Evolutionary conservation across 1,140 invertebrate species (phyloP).

Genomic region (Plutomurus gul): DNA sequence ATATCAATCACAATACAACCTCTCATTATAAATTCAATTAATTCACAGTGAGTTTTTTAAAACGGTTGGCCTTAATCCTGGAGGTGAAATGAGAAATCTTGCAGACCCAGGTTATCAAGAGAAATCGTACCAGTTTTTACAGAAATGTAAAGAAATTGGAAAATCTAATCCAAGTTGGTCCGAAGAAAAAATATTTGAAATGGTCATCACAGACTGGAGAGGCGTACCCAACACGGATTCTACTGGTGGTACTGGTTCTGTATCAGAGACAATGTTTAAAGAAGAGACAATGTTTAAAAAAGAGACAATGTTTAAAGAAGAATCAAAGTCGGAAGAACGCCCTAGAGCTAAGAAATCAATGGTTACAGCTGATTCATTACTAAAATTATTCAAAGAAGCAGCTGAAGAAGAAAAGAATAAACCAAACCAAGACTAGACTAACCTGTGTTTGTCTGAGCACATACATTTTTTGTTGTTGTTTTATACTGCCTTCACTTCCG

Average conservation of each 20-base stretch:
- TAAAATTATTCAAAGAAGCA: constrained; percentile 42
- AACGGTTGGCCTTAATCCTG: constrained; percentile 49
- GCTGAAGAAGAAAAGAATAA: constrained; percentile 7
- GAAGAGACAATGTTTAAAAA: neutral
- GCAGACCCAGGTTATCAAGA: constrained; percentile 19
- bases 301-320: neutral
- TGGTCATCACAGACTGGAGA: neutral
- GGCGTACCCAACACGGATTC: neutral
- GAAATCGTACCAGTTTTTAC: constrained; percentile 39
- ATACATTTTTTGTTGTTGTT: too few species aligned
- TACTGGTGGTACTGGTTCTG: neutral
- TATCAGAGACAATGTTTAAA: too few species aligned
- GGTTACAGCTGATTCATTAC: constrained; percentile 34
- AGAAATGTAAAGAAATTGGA: constrained; percentile 44
- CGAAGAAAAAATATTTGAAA: constrained; percentile 39
- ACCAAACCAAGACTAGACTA: neutral
- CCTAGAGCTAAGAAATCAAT: neutral
- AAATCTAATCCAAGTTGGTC: constrained; percentile 37
- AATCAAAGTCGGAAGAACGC: neutral
- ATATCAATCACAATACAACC: constrained; percentile 9
- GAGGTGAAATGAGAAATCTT: constrained; percentile 37
- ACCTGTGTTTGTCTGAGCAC: too few species aligned
- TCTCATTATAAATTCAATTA: neutral
- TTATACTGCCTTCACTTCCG: too few species aligned
- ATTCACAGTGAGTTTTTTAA: constrained; percentile 28